phyloP scores from a whole-genome alignment of 2,888 invertebrate species.

The Alloplasta piceator region DNA sequence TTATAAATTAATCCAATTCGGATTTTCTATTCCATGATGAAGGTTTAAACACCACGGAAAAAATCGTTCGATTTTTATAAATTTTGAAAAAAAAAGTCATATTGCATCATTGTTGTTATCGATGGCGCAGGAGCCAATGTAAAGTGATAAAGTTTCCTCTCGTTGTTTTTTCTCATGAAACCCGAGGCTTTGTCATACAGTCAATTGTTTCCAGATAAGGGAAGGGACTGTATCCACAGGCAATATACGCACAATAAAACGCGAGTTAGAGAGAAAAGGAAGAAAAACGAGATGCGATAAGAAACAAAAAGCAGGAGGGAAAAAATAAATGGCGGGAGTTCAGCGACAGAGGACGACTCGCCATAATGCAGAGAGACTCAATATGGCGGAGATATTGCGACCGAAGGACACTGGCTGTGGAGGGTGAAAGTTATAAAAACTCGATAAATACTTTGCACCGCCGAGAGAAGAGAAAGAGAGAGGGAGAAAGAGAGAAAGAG shows the following conservation, averaged over 20 bases:
- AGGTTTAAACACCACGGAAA: no score
- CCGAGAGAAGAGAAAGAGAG: neutral
- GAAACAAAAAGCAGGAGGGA: neutral
- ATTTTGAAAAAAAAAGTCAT: no score
- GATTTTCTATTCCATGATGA: no score
- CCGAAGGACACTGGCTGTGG: slow-evolving; percentile 32
- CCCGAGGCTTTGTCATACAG: slow-evolving; percentile 5
- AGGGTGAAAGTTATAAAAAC: slow-evolving; percentile 63
- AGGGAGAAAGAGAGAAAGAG: slow-evolving; percentile 22
- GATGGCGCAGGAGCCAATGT: no score
- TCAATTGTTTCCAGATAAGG: slow-evolving; percentile 53
- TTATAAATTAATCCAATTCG: no score
- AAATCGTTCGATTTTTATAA: no score
- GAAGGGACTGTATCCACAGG: slow-evolving; percentile 5
- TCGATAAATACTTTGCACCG: slow-evolving; percentile 63
- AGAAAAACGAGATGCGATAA: slow-evolving; percentile 2
- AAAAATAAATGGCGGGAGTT: neutral
- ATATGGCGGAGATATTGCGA: slow-evolving; percentile 51
- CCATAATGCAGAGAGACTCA: slow-evolving; percentile 22
- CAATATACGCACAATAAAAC: slow-evolving; percentile 24
- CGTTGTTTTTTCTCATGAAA: slow-evolving; percentile 3
- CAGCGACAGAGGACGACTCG: neutral
- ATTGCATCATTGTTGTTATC: no score
- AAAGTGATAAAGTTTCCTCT: neutral
- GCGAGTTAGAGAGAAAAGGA: slow-evolving; percentile 13